A percentile compares a stretch with the other conserved stretches of the same genome.
Evolutionary conservation across 2,797 vertebrate species (phyloP).

Genomic region (Pelobates cultripes): DNA sequence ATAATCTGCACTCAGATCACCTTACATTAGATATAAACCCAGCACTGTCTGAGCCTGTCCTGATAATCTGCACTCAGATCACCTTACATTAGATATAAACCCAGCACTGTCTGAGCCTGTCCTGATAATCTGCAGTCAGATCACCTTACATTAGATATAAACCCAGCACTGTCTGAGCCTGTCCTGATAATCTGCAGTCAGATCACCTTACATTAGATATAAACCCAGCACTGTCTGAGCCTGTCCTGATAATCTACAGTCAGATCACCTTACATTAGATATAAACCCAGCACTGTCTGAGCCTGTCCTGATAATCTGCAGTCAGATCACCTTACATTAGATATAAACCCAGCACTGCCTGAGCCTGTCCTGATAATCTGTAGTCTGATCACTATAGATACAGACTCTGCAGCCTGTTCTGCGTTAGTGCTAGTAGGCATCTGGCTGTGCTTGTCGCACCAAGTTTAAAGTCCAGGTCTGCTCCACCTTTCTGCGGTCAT

Average conservation of each 20-base stretch:
- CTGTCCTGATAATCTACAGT: neutral
- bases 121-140: neutral
- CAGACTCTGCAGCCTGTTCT: too few relatives aligned
- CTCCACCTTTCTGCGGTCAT: constrained; percentile 7
- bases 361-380: constrained; percentile 11
- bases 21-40: neutral
- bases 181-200: neutral
- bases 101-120: neutral
- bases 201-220: neutral
- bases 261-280: neutral
- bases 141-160: too few relatives aligned
- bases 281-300: neutral
- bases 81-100: neutral
- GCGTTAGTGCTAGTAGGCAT: neutral
- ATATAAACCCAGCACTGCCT: neutral
- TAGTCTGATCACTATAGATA: neutral
- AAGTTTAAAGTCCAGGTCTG: constrained; percentile 36
- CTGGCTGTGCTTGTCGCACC: neutral
- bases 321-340: neutral
- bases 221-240: neutral
- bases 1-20: neutral
- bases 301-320: too few relatives aligned
- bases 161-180: too few relatives aligned
- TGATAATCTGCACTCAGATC: neutral
- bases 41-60: neutral